Percentiles rank a stretch among this genome's conserved stretches.
Evolutionary conservation across 30 jellyfish, hydroid and myxozoan species (phyloP).

Genomic region (Aurelia coerulea): DNA sequence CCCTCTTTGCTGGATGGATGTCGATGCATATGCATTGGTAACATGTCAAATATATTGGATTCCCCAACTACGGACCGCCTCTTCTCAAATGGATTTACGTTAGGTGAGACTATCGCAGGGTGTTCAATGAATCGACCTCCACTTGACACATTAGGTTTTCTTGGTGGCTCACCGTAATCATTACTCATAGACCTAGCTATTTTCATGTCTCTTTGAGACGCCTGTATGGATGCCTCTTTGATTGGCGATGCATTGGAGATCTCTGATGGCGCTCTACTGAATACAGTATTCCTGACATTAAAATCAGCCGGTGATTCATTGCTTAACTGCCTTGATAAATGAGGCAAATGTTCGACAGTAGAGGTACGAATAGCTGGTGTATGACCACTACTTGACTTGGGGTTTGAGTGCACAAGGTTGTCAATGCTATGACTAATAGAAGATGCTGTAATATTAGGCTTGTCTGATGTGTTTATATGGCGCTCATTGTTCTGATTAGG

Average conservation of each 20-base stretch:
- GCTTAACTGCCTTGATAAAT: not conserved
- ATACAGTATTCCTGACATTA: not conserved
- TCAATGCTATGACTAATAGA: constrained; percentile 42
- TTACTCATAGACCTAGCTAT: not conserved
- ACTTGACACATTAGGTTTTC: not conserved
- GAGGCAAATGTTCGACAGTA: constrained; percentile 32
- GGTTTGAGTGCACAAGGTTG: constrained; percentile 25
- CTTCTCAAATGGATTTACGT: constrained; percentile 58
- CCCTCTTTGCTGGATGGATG: constrained; percentile 7
- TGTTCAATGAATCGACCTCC: constrained; percentile 38
- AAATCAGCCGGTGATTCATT: constrained; percentile 4
- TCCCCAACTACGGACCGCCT: constrained; percentile 30
- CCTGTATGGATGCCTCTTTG: not conserved
- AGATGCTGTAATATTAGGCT: constrained; percentile 4
- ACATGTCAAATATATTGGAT: constrained; percentile 53
- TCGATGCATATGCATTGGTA: constrained; percentile 46
- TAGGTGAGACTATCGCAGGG: constrained; percentile 28
- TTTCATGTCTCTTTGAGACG: no score
- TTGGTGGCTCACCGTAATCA: not conserved
- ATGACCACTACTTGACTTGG: constrained; percentile 27
- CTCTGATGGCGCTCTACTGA: not conserved
- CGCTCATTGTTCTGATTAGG: not conserved
- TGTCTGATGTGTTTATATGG: constrained; percentile 6
- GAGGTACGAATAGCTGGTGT: constrained; percentile 20
- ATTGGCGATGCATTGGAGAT: not conserved